A percentile compares a stretch with the other conserved stretches of the same genome.
Evolutionary conservation across 92 coral and sea anemone species (phyloP).

Genomic region (Pocillopora meandrina): DNA sequence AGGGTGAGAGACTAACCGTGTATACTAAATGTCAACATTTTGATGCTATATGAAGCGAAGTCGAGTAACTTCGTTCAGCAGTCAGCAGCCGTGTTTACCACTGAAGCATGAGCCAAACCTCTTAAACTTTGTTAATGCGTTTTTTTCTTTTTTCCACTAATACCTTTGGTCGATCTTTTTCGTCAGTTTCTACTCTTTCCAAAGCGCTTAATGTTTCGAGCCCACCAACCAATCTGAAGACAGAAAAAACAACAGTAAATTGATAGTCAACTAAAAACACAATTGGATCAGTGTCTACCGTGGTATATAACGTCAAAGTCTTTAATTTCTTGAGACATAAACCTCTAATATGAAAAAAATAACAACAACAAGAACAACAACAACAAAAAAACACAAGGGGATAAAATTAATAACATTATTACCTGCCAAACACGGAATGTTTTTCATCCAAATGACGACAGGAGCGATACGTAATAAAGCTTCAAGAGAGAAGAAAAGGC

Average conservation of each 20-base stretch:
- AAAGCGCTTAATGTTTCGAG: slow-evolving; percentile 85
- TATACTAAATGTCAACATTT: too few species aligned
- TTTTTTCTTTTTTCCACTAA: too few species aligned
- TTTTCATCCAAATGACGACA: slow-evolving; percentile 97
- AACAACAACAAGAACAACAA: background rate
- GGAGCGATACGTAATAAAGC: slow-evolving; percentile 95
- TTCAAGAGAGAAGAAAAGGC: slow-evolving; percentile 35
- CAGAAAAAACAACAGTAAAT: background rate
- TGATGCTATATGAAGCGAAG: too few species aligned
- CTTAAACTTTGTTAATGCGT: too few species aligned
- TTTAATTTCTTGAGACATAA: background rate
- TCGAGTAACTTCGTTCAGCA: too few species aligned
- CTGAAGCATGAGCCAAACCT: too few species aligned
- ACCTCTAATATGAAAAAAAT: background rate
- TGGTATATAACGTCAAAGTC: background rate
- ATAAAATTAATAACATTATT: background rate
- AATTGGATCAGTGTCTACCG: background rate
- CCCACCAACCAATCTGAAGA: slow-evolving; percentile 89
- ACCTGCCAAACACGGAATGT: slow-evolving; percentile 98
- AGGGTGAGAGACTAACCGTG: background rate
- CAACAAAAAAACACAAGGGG: background rate
- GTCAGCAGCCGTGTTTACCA: too few species aligned
- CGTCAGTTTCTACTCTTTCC: slow-evolving; percentile 91
- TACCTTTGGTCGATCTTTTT: slow-evolving; percentile 98
- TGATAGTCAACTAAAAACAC: background rate